phyloP scores from a whole-genome alignment of 2,888 invertebrate species.

The Dryadula phaetusa region DNA sequence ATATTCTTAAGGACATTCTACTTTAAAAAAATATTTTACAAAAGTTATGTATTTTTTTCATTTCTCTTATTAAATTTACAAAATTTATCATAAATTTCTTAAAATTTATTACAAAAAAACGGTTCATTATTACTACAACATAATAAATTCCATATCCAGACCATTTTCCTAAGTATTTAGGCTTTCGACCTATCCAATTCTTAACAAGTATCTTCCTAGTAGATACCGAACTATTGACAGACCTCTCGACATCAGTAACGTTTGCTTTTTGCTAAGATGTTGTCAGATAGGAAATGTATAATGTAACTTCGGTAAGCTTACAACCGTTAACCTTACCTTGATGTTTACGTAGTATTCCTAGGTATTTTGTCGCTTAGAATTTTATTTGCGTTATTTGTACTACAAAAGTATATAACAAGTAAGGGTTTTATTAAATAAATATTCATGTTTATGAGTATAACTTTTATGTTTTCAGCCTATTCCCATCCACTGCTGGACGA shows the following conservation, averaged over 20 bases:
- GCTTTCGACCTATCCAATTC: constrained; percentile 29
- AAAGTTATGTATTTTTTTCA: background rate
- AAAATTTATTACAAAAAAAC: too few species aligned
- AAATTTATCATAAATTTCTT: too few species aligned
- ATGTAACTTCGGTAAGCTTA: constrained; percentile 2
- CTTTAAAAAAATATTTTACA: constrained; percentile 6
- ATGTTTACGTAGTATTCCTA: background rate
- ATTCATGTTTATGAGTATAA: too few species aligned
- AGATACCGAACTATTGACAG: constrained; percentile 65
- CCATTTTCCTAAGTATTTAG: background rate
- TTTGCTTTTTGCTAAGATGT: constrained; percentile 56
- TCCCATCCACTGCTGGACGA: too few species aligned
- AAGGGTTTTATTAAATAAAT: too few species aligned
- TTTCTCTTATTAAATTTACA: too few species aligned
- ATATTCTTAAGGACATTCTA: constrained; percentile 14
- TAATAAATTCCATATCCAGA: background rate
- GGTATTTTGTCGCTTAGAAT: background rate
- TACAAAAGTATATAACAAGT: background rate
- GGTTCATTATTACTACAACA: too few species aligned
- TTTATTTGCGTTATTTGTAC: background rate
- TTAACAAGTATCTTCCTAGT: constrained; percentile 52
- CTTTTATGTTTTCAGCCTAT: too few species aligned
- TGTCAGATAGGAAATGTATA: constrained; percentile 46
- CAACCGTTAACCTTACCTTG: too few species aligned
- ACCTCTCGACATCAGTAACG: constrained; percentile 57